Percentiles rank a stretch among this genome's conserved stretches.
phyloP scores from a whole-genome alignment of 2,888 invertebrate species.

The Xestia rhomboidea region DNA sequence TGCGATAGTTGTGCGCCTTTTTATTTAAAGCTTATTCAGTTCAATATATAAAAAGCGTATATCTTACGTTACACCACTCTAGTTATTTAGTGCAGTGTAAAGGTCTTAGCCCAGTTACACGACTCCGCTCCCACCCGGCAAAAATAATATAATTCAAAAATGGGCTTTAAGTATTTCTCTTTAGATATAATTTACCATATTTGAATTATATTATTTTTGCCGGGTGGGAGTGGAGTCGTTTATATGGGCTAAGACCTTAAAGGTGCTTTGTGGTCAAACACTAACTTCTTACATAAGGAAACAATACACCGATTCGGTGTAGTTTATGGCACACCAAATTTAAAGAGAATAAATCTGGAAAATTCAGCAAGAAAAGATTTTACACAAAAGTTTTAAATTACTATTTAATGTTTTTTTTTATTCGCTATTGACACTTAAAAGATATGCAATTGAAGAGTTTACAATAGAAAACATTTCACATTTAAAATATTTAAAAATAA shows the following conservation, averaged over 20 bases:
- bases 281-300: slow-evolving; percentile 45
- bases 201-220: too few relatives aligned
- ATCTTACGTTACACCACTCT: slow-evolving; percentile 52
- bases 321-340: slow-evolving; percentile 70
- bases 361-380: slow-evolving; percentile 36
- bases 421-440: slow-evolving; percentile 37
- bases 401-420: slow-evolving; percentile 28
- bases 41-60: slow-evolving; percentile 39
- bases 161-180: too few relatives aligned
- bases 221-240: too few relatives aligned
- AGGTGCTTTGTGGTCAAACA: slow-evolving; percentile 41
- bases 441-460: slow-evolving; percentile 31
- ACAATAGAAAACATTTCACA: slow-evolving; percentile 20
- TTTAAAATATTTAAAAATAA: slow-evolving; percentile 12
- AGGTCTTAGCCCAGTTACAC: too few relatives aligned
- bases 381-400: slow-evolving; percentile 41
- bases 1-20: slow-evolving; percentile 55
- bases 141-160: too few relatives aligned
- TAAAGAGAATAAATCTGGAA: slow-evolving; percentile 55
- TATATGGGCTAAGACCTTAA: too few relatives aligned
- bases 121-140: too few relatives aligned
- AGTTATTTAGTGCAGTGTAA: slow-evolving; percentile 64
- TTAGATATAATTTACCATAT: too few relatives aligned
- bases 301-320: slow-evolving; percentile 41
- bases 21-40: slow-evolving; percentile 43